Conservation (phyloP, 2,113 vertebrate species). For the Petroica traversi region DNA sequence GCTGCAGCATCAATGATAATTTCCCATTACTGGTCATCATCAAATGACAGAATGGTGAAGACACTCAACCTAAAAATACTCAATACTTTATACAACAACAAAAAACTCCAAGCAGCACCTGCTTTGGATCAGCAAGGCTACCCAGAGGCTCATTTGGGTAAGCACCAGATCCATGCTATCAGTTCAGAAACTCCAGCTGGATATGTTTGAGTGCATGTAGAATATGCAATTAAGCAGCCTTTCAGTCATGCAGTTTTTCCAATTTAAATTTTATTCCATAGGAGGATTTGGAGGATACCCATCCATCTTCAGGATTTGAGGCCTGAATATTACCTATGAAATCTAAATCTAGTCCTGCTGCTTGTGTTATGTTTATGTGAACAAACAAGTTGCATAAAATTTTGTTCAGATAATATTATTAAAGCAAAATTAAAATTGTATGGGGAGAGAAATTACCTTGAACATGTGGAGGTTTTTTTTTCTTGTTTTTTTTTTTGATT, state of each 20-base stretch:
- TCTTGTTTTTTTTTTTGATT: neutral
- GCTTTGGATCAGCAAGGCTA: neutral
- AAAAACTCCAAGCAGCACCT: neutral
- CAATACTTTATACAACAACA: neutral
- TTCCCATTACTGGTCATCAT: neutral
- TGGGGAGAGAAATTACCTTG: neutral
- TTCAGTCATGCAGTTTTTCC: neutral
- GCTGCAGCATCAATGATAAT: neutral
- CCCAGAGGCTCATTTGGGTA: neutral
- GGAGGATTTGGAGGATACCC: neutral
- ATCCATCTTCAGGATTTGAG: neutral
- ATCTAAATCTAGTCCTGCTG: neutral
- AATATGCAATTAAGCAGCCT: neutral
- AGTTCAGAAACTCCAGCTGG: neutral
- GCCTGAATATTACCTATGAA: neutral
- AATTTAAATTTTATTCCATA: neutral
- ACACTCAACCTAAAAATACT: neutral
- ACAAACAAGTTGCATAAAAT: neutral
- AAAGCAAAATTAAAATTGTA: neutral
- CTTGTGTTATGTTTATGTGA: neutral
- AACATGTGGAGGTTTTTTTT: neutral
- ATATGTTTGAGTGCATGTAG: neutral
- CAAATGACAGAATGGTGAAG: neutral
- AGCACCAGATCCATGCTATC: neutral
- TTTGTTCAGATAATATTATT: neutral